Percentiles rank a stretch among this genome's conserved stretches.
These are phyloP conservation scores for Neodiprion pinetum DNA, from an alignment of 1,140 invertebrate species.

Conservation along the genomic window DNA sequence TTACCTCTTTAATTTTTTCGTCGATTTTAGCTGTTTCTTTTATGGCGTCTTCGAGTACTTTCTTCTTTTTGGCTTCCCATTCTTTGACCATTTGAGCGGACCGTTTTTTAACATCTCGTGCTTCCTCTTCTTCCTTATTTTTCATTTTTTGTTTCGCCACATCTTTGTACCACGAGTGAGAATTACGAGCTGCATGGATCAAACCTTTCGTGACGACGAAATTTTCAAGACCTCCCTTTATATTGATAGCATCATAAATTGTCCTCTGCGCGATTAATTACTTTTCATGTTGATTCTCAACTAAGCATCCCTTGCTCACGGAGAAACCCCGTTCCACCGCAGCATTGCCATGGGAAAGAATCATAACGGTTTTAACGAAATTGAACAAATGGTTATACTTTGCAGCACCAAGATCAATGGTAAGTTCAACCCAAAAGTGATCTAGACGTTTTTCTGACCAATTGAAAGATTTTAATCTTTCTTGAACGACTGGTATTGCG, in stretches of 20 bases:
- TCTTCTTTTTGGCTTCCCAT: too few species aligned
- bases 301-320: slow-evolving; percentile 31
- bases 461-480: not conserved
- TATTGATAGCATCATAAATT: slow-evolving; percentile 28
- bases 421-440: not conserved
- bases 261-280: slow-evolving; percentile 29
- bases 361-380: slow-evolving; percentile 22
- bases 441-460: not conserved
- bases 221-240: slow-evolving; percentile 19
- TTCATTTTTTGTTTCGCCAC: not conserved
- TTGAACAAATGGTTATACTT: not conserved
- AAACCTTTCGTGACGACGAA: slow-evolving; percentile 23
- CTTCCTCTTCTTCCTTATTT: slow-evolving; percentile 13
- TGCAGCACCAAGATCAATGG: not conserved
- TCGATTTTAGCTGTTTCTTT: too few species aligned
- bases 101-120: slow-evolving; percentile 8
- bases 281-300: slow-evolving; percentile 33
- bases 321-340: slow-evolving; percentile 32
- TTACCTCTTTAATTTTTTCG: too few species aligned
- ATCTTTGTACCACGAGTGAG: slow-evolving; percentile 22
- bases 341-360: slow-evolving; percentile 34
- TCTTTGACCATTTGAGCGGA: not conserved
- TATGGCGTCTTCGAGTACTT: too few species aligned
- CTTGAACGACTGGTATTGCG: not conserved
- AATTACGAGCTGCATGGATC: slow-evolving; percentile 20